Percentiles rank a stretch among this genome's conserved stretches.
Conservation (phyloP, 2,113 vertebrate genomes). For the Thunnus maccoyii region DNA sequence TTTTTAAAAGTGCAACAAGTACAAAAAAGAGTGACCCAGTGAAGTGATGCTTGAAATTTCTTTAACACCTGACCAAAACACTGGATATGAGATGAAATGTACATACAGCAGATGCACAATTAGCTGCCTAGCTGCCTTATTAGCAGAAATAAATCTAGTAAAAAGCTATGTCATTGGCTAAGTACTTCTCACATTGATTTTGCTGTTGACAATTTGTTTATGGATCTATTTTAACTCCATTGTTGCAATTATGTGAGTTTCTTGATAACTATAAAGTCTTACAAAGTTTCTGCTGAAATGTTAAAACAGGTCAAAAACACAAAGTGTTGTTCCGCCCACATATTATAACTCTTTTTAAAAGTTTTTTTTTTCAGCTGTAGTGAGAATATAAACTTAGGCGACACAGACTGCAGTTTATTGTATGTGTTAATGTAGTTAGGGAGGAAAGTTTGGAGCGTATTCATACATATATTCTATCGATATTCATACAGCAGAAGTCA, state of each 20-base stretch:
- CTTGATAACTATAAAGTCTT: neutral
- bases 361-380: neutral
- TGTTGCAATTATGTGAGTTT: constrained; percentile 5
- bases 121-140: neutral
- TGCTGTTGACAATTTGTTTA: neutral
- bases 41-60: neutral
- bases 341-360: constrained; percentile 13
- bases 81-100: neutral
- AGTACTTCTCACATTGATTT: neutral
- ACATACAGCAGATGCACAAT: neutral
- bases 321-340: constrained; percentile 60
- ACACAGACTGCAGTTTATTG: constrained; percentile 13
- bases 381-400: constrained; percentile 11
- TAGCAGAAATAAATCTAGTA: neutral
- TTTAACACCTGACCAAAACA: neutral
- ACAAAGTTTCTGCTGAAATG: constrained; percentile 38
- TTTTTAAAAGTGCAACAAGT: neutral
- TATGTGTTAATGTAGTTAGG: constrained; percentile 6
- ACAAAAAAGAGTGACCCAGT: neutral
- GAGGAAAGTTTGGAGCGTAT: constrained; percentile 45
- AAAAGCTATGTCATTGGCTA: neutral
- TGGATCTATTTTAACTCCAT: neutral
- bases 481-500: constrained; percentile 45
- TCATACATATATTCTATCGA: constrained; percentile 36
- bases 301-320: constrained; percentile 41